A percentile compares a stretch with the other conserved stretches of the same genome.
phyloP scores from a whole-genome alignment of 2,888 invertebrate species.

The Pollenia griseotomentosa region DNA sequence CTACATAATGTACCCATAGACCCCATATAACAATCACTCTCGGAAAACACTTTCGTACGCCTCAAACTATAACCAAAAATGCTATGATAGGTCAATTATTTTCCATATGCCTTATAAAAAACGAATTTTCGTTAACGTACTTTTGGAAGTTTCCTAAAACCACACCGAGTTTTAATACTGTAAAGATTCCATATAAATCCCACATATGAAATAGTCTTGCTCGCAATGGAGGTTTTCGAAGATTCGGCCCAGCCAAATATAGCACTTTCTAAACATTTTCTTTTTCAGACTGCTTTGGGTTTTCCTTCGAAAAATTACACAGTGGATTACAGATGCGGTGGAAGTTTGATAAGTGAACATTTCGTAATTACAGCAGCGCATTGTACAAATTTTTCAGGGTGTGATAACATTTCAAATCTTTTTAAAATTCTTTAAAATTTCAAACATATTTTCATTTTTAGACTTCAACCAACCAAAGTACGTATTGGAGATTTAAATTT shows the following conservation, averaged over 20 bases:
- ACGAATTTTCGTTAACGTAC: too few relatives aligned
- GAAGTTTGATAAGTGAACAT: slow-evolving; percentile 81
- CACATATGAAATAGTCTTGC: background rate
- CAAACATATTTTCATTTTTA: slow-evolving; percentile 51
- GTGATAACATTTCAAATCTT: background rate
- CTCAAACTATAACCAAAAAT: too few relatives aligned
- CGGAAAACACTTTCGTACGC: too few relatives aligned
- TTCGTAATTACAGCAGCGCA: slow-evolving; percentile 83
- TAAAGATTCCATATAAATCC: background rate
- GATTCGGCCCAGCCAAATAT: too few relatives aligned
- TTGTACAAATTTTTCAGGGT: slow-evolving; percentile 80
- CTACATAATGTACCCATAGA: too few relatives aligned
- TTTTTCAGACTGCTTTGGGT: slow-evolving; percentile 79
- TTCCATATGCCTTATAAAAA: too few relatives aligned
- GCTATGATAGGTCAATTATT: too few relatives aligned
- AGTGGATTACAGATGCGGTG: slow-evolving; percentile 82
- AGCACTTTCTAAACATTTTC: background rate
- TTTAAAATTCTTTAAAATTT: background rate
- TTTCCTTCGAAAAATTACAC: slow-evolving; percentile 68
- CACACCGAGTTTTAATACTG: too few relatives aligned
- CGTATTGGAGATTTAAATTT: slow-evolving; percentile 82
- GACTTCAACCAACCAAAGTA: slow-evolving; percentile 78
- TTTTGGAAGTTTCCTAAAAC: too few relatives aligned
- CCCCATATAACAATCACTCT: too few relatives aligned
- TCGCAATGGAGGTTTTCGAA: too few relatives aligned